Evolutionary conservation across 1,140 invertebrate genomes (phyloP).

Genomic region (Drosophila albomicans): DNA sequence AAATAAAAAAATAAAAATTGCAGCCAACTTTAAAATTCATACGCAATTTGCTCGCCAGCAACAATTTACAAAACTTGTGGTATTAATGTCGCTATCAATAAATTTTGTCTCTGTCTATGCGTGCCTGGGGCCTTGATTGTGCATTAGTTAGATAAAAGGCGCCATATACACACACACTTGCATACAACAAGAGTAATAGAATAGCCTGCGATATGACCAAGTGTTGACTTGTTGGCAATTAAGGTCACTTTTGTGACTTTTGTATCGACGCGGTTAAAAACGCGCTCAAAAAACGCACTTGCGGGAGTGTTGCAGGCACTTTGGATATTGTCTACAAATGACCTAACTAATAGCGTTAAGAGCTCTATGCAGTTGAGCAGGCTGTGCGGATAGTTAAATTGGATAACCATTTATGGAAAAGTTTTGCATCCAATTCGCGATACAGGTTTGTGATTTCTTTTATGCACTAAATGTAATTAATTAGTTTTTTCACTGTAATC

Average conservation of each 20-base stretch:
- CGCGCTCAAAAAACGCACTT: slow-evolving; percentile 17
- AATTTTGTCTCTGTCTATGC: slow-evolving; percentile 67
- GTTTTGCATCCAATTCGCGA: neutral
- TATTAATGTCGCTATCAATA: slow-evolving; percentile 80
- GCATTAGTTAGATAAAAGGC: slow-evolving; percentile 69
- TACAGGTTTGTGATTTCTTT: neutral
- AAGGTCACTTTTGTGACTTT: slow-evolving; percentile 63
- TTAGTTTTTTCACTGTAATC: no score
- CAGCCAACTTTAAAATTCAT: slow-evolving; percentile 55
- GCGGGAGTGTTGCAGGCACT: slow-evolving; percentile 20
- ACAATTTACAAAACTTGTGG: slow-evolving; percentile 60
- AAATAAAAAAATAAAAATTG: slow-evolving; percentile 57
- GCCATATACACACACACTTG: slow-evolving; percentile 30
- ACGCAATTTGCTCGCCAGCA: slow-evolving; percentile 58
- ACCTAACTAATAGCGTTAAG: slow-evolving; percentile 16
- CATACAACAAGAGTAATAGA: slow-evolving; percentile 58
- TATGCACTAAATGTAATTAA: no score
- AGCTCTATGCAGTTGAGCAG: neutral
- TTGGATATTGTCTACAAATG: slow-evolving; percentile 24
- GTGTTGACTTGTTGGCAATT: slow-evolving; percentile 77
- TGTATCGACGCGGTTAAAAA: slow-evolving; percentile 35
- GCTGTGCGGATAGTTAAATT: neutral
- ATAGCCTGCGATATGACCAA: slow-evolving; percentile 66
- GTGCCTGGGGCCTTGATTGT: slow-evolving; percentile 74
- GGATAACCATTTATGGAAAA: neutral